Base-by-base conservation (phyloP, 2,113 vertebrate species). In the Dipodomys stephensi region DNA sequence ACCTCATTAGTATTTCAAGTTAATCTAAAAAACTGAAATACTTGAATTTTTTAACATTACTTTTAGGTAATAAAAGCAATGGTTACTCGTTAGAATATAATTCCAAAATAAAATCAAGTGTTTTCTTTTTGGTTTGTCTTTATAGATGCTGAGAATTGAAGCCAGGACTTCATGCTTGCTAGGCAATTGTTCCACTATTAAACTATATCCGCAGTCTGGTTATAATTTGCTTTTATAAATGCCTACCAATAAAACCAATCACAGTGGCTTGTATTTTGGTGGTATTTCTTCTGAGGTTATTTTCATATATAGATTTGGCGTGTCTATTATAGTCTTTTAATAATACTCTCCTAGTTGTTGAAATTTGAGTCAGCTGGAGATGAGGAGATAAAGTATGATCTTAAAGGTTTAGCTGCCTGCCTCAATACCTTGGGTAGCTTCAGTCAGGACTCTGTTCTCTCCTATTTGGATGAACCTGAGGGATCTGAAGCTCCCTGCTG, bases 1-100 rank as follows among this genome's bases (percentile, higher is more conserved):
- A 57, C 22, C n/a, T 72, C n/a, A 76, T 90, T 73, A 72, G 39
- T 93, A 83, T 83, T 96, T 94, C 76, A 68, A 88, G 19, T 57
- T 91, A 87, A 44, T 64, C 39, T 62, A 32, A 77, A 16, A 28
- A 93, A 69, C 18, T 46, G 19, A 4, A 77, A 30, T 25, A 27
- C 4, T 64, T 64, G 20, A 62, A n/a, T 23, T 23, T 46, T 32
- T 69, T 28, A 83, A 19, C 71, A 76, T 80, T 80, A 53, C 23
- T 90, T 92, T 90, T 81, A 90, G 74, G 46, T 71, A 86, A 76
- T 35, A 86, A 86, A 77, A 76, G 44, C 49, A 88, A 53, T 64
- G 30, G 22, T 4, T 13, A 83, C 19, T 83, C 44, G 20, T 73
- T 67, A 68, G 62, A 73, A 89, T 77, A 39, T 72, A 83, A 64